Evolutionary conservation across 37 sponge, comb jelly and placozoan genomes (phyloP).

Genomic region (Agelas oroides): DNA sequence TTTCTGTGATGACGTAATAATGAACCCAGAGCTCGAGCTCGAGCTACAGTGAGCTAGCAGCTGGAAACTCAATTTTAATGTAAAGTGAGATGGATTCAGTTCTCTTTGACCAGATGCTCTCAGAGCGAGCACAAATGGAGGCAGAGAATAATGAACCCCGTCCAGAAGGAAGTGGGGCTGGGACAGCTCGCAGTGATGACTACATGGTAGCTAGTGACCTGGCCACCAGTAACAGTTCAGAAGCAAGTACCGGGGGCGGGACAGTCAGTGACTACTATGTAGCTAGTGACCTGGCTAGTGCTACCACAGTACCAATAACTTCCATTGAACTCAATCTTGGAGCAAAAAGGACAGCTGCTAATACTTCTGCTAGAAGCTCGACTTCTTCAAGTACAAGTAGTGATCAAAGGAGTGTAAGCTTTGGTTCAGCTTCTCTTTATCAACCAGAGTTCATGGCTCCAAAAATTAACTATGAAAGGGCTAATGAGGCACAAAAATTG

Average conservation of each 20-base stretch:
- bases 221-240: too few species aligned
- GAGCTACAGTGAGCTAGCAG: too few species aligned
- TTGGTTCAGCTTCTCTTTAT: constrained; percentile 30
- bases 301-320: constrained; percentile 32
- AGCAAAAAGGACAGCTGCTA: too few species aligned
- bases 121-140: not conserved
- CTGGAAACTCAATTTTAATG: too few species aligned
- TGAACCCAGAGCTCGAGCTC: too few species aligned
- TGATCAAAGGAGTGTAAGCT: not conserved
- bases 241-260: too few species aligned
- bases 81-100: constrained; percentile 39
- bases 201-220: too few species aligned
- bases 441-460: constrained; percentile 39
- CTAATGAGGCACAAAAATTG: constrained; percentile 49
- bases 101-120: constrained; percentile 27
- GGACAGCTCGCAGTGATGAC: too few species aligned
- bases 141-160: too few species aligned
- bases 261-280: not conserved
- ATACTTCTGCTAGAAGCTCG: not conserved
- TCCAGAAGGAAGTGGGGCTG: too few species aligned
- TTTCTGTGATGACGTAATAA: too few species aligned
- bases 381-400: constrained; percentile 13
- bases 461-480: constrained; percentile 64
- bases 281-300: not conserved
- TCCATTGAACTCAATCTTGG: not conserved